phyloP scores from a whole-genome alignment of 2,888 invertebrate species.

The Dolichomitus sp. region DNA sequence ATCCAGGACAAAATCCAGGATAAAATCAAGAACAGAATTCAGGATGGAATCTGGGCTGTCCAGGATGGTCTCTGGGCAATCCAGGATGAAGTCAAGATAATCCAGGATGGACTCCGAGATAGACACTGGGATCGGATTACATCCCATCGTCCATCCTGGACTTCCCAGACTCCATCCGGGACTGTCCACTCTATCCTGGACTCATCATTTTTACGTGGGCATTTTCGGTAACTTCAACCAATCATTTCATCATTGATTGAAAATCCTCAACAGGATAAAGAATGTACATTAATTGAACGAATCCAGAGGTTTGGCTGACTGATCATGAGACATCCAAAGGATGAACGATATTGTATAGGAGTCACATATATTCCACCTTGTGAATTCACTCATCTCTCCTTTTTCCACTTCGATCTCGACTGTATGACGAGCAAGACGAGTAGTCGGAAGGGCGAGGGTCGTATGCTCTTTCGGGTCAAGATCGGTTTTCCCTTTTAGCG shows the following conservation, averaged over 20 bases:
- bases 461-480: constrained; percentile 42
- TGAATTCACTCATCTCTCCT: constrained; percentile 16
- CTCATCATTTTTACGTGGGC: no score
- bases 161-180: no score
- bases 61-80: no score
- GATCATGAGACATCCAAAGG: background rate
- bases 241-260: background rate
- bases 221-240: background rate
- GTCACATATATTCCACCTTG: background rate
- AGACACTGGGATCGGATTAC: no score
- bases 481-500: constrained; percentile 56
- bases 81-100: no score
- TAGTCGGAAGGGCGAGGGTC: constrained; percentile 25
- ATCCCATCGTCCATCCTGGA: no score
- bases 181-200: no score
- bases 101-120: no score
- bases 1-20: no score
- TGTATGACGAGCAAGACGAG: constrained; percentile 39
- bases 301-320: background rate
- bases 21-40: no score
- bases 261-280: background rate
- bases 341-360: background rate
- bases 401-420: constrained; percentile 22
- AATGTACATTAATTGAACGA: background rate
- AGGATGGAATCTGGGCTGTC: no score